Evolutionary conservation across 2,797 vertebrate genomes (phyloP), one percentile per base, ranked within the genome.

Genomic region (Salarias fasciatus): DNA sequence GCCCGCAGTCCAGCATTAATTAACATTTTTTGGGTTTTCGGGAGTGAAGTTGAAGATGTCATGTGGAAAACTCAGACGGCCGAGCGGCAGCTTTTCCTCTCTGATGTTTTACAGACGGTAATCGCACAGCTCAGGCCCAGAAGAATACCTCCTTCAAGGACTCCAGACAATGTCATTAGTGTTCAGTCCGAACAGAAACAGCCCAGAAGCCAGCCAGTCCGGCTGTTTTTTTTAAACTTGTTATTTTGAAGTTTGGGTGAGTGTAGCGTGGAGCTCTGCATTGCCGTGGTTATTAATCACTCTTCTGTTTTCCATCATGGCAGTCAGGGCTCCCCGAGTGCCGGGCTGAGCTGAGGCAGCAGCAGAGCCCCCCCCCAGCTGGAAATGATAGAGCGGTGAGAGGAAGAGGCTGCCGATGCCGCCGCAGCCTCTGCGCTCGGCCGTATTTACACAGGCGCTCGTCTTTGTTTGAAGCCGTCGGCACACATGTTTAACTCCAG

Each of bases 391-490:
- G 51, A 69, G 45, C 5, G 7, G 57, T 57, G 61, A 44, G 40
- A 68, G 52, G 47, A 76, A 69, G 72, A 70, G 45, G 62, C 15
- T 66, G 62, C 24, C 45, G 47, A 63, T 60, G 61, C 75, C 68
- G 67, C 64, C 76, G 59, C 46, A 42, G 73, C 63, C 51, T 63
- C 63, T 51, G 68, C 45, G 56, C 53, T 79, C 56, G 46, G 59
- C 61, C 57, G 29, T 69, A 64, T 82, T 79, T 74, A 73, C 76
- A 43, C 59, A 64, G 60, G 60, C 59, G 67, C 62, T 69, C 73
- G 56, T 66, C 69, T 79, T 68, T 77, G 66, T 84, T 79, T 70
- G 63, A 79, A 71, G 50, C 50, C 28, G 43, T 69, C 59, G 9
- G 13, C 28, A 18, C 60, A 61, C 70, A 69, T n/a, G 49, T 78